A percentile compares a stretch with the other conserved stretches of the same genome.
Evolutionary conservation across 2,888 invertebrate genomes (phyloP).

Genomic region (Aelia acuminata): DNA sequence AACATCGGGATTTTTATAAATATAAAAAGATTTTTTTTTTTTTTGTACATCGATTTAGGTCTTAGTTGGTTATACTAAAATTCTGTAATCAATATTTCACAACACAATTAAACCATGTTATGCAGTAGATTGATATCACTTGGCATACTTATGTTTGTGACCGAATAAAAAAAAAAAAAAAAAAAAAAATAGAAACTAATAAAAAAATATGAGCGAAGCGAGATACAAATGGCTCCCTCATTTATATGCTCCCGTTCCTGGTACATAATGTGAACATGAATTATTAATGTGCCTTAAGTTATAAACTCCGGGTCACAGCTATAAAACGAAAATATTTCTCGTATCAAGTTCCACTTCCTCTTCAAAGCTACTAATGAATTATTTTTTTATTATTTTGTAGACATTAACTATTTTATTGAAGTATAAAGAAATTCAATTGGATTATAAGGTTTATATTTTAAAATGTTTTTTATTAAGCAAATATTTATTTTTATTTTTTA

Average conservation of each 20-base stretch:
- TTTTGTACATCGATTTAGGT: too few relatives aligned
- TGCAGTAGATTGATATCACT: neutral
- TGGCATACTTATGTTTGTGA: neutral
- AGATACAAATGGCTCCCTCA: conserved; percentile 14
- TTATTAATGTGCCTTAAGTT: neutral
- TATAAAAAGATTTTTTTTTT: too few relatives aligned
- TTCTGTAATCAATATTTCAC: neutral
- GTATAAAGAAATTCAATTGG: neutral
- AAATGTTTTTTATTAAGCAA: too few relatives aligned
- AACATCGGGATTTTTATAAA: too few relatives aligned
- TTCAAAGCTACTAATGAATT: too few relatives aligned
- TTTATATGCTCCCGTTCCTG: conserved; percentile 14
- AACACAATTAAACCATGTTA: neutral
- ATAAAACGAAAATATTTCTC: conserved; percentile 12
- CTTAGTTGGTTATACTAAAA: neutral
- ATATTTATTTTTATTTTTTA: too few relatives aligned
- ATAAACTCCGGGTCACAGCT: neutral
- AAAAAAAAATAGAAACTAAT: too few relatives aligned
- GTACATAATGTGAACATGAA: conserved; percentile 4
- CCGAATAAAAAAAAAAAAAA: neutral
- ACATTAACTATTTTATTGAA: neutral
- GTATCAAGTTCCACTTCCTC: neutral
- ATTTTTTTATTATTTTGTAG: neutral
- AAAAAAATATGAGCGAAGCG: neutral
- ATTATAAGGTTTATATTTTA: too few relatives aligned